Base-by-base conservation (phyloP, 2,888 invertebrate genomes). In the Tubulanus polymorphus region DNA sequence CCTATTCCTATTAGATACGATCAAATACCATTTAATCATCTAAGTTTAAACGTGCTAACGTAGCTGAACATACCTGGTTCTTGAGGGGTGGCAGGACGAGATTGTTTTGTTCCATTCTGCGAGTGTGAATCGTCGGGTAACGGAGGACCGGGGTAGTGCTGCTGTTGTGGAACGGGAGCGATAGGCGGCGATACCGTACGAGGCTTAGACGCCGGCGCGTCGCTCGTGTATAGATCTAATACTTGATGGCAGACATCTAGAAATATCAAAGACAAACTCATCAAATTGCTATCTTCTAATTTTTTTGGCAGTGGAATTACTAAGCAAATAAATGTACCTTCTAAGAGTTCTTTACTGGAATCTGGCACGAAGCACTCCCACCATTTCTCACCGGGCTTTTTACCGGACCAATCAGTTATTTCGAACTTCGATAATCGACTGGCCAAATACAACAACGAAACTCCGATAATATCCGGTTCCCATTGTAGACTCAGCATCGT, bases 331-430 rank as follows among this genome's bases (percentile, higher is more conserved):
- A 27, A 63, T 57, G 52, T 63, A 85, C 86, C 85, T 82, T 99
- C 97, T 41, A 99, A 82, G 53, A 96, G 83, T 69, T 94, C 93
- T 85, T 91, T 89, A 1, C 91, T 90, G 29, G 97, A 88, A 72
- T 94, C 94, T 71, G 93, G 91, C 0, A 97, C 92, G 76, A 94
- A 94, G 88, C 91, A 90, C 71, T 97, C 96, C 96, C 96, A 99
- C 99, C 99, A 99, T 53, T 79, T 75, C 48, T 78, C 92, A 89
- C 71, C 88, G 86, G 2, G 87, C 78, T 48, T 82, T 83, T 74
- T 76, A n/a, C 74, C 93, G 35, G 86, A 85, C 95, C 95, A 96
- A 80, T 96, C 95, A 3, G 87, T 83, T 0, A 96, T 91, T 71
- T 94, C 94, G 78, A 95, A 94, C 80, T 94, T 94, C 76, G 91